phyloP scores from a whole-genome alignment of 1,140 invertebrate genomes.

The Lepeophtheirus salmonis region DNA sequence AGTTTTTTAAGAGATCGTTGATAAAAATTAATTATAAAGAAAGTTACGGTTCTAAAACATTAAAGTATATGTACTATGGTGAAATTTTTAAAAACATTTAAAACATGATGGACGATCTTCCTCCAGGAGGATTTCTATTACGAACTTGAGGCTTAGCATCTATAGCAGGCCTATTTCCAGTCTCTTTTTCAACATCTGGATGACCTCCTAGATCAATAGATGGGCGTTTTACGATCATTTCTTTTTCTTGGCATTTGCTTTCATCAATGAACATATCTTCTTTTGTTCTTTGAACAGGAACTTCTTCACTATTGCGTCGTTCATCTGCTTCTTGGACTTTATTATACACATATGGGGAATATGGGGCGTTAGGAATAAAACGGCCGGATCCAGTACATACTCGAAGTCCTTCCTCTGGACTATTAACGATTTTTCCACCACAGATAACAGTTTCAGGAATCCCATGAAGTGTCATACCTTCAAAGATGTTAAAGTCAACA shows the following conservation, averaged over 20 bases:
- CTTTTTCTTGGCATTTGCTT: not conserved
- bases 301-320: not conserved
- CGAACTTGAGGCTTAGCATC: conserved; percentile 15
- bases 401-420: conserved; percentile 56
- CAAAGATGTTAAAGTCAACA: conserved; percentile 94
- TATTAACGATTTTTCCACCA: conserved; percentile 69
- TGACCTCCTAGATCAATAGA: not conserved
- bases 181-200: not conserved
- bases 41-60: not conserved
- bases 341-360: conserved; percentile 45
- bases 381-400: conserved; percentile 63
- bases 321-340: not conserved
- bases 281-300: not conserved
- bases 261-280: conserved; percentile 9
- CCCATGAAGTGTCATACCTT: conserved; percentile 48
- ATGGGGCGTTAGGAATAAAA: conserved; percentile 44
- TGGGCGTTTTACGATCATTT: not conserved
- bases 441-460: conserved; percentile 75
- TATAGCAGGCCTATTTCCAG: not conserved
- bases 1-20: too few relatives aligned
- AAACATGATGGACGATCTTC: conserved; percentile 17
- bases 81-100: too few relatives aligned
- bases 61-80: not conserved
- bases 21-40: too few relatives aligned
- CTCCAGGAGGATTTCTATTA: conserved; percentile 16